Evolutionary conservation across 2,113 vertebrate species (phyloP).

Genomic region (Leptobrachium ailaonicum): DNA sequence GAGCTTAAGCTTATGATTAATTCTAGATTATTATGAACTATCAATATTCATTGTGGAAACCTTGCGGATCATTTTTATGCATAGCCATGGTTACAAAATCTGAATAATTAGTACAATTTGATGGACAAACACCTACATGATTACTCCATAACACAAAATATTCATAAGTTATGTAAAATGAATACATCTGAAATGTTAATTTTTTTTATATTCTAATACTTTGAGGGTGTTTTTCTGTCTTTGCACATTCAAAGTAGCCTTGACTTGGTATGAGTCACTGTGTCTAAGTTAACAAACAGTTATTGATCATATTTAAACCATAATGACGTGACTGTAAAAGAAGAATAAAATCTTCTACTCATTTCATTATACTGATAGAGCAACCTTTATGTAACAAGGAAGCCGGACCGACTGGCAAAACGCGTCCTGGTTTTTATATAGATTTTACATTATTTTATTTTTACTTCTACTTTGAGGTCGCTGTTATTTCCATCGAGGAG

Average conservation of each 20-base stretch:
- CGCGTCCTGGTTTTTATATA: no score
- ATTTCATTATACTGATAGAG: constrained; percentile 17
- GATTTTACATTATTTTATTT: no score
- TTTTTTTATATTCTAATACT: not conserved
- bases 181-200: not conserved
- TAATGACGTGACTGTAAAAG: not conserved
- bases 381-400: not conserved
- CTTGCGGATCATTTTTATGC: constrained; percentile 50
- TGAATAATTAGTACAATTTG: constrained; percentile 38
- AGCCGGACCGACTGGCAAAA: no score
- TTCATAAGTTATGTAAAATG: constrained; percentile 1
- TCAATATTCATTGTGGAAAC: constrained; percentile 54
- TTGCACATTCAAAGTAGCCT: not conserved
- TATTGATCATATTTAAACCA: not conserved
- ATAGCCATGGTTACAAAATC: constrained; percentile 29
- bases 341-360: constrained; percentile 5
- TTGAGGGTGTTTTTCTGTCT: not conserved
- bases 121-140: constrained; percentile 29
- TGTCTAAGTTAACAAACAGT: not conserved
- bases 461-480: no score
- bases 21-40: constrained; percentile 54
- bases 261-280: not conserved
- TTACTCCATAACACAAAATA: constrained; percentile 36
- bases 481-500: no score
- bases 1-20: constrained; percentile 56